Base-by-base conservation (phyloP, 2,113 vertebrate species). In the Carlito syrichta region DNA sequence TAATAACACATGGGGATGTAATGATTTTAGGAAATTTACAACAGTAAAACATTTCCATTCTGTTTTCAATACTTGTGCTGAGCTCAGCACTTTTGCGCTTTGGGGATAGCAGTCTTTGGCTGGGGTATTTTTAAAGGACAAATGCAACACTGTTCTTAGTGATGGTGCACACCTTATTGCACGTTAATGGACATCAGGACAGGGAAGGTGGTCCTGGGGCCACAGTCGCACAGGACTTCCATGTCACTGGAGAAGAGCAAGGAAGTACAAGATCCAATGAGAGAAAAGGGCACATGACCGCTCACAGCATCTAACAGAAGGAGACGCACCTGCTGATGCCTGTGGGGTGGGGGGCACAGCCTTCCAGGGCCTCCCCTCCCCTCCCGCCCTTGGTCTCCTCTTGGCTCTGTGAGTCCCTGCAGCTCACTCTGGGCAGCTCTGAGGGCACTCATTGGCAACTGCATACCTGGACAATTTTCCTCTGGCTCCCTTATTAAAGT, bases 401-500 rank as follows among this genome's bases (percentile, higher is more conserved):
- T 69, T 45, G 50, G 30, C 19, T 76, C 54, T 76, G 60, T 32
- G 71, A 63, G 6, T 5, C 66, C 52, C 50, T 91, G 13, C 22
- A 79, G 40, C 38, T 58, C 52, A 63, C 0, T 91, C 7, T 66
- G 56, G 38, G 27, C 8, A 91, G 30, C 17, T 93, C 62, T 68
- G 69, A 23, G 20, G 4, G 30, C 43, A 96, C 11, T 87, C 71
- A 92, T 17, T 58, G 23, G 60, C 79, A 91, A 89, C 19, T 54
- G 3, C 14, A 86, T 90, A 89, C 25, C 5, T 90, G 38, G n/a
- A n/a, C 76, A 82, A 83, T 91, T 73, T 89, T 73, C 78, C 5
- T 77, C 27, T 74, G 45, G 30, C 52, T 92, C 43, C 87, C n/a
- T 95, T 82, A 52, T 62, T 79, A 94, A 96, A 96, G 58, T 66